Conservation (phyloP, 2,113 vertebrate genomes). For the Parus major region DNA sequence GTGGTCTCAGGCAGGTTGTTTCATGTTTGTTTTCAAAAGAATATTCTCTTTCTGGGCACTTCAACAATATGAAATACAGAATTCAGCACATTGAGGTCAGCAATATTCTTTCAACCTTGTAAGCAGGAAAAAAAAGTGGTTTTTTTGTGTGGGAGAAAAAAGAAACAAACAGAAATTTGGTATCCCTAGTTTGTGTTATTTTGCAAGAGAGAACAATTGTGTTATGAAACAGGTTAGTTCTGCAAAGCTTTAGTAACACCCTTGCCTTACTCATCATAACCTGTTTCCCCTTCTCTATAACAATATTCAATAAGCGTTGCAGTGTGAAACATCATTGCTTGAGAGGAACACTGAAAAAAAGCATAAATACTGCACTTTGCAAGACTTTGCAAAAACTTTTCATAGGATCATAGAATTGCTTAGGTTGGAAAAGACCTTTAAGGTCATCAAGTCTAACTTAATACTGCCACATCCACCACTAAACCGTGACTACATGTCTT, state of each 20-base stretch:
- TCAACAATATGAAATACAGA: neutral
- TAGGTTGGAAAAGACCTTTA: neutral
- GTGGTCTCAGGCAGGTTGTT: neutral
- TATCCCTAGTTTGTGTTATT: neutral
- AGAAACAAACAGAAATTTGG: neutral
- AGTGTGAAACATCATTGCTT: neutral
- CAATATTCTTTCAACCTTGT: neutral
- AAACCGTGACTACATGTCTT: neutral
- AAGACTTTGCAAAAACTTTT: neutral
- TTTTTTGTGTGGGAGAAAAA: neutral
- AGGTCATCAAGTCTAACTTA: neutral
- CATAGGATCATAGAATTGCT: neutral
- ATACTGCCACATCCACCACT: rapidly evolving
- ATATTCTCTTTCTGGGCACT: neutral
- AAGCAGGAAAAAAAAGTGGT: neutral
- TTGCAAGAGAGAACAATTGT: neutral
- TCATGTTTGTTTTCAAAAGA: neutral
- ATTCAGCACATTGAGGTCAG: neutral
- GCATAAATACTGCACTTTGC: neutral
- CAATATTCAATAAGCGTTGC: neutral
- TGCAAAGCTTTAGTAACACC: neutral
- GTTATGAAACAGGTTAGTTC: neutral
- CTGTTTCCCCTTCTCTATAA: neutral
- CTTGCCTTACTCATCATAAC: neutral
- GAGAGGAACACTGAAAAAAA: neutral